Evolutionary conservation across 1,140 invertebrate genomes (phyloP), one percentile per base, ranked within the genome.

Genomic region (Parapsyche elsis): DNA sequence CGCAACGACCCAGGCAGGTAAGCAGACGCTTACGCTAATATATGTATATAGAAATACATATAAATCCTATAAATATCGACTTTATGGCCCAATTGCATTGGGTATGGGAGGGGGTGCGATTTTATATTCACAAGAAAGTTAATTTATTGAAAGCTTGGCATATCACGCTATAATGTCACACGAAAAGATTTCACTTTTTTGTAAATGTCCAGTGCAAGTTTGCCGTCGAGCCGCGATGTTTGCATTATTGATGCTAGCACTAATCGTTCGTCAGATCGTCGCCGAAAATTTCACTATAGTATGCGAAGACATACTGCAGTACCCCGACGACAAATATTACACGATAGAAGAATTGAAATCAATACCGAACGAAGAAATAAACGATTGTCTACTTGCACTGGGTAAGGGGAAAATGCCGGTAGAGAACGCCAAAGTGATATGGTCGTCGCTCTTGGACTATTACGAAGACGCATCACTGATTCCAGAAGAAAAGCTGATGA

Each of bases 401-500:
- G 86, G 85, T 2, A 87, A 84, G 73, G 70, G 84, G 5, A 81
- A 84, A 49, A 49, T 89, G 23, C 70, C 79, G 0, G 12, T 64
- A 14, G 67, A 80, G 12, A 85, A 87, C 78, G 86, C 88, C 0
- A 81, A 85, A 26, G 84, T 84, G 49, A 84, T 89, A 57, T 89
- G 88, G 88, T 71, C 85, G 45, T 78, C 84, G 0, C 82, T 90
- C 10, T 64, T 86, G 2, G 64, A 84, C 14, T 83, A 80, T 67
- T 85, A 86, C 71, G 84, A 85, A 1, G 86, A 85, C 5, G 78
- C 85, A 21, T 53, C 74, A 7, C 85, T 86, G 75, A 85, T 90
- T 38, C 89, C 90, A 7, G 87, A 90, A 9, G 85, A 86, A 4
- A 84, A 86, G 23, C 82, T 90, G 1, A 83, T 83, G 21, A 64